phyloP scores from a whole-genome alignment of 2,797 vertebrate genomes.

The Megaceryle alcyon region DNA sequence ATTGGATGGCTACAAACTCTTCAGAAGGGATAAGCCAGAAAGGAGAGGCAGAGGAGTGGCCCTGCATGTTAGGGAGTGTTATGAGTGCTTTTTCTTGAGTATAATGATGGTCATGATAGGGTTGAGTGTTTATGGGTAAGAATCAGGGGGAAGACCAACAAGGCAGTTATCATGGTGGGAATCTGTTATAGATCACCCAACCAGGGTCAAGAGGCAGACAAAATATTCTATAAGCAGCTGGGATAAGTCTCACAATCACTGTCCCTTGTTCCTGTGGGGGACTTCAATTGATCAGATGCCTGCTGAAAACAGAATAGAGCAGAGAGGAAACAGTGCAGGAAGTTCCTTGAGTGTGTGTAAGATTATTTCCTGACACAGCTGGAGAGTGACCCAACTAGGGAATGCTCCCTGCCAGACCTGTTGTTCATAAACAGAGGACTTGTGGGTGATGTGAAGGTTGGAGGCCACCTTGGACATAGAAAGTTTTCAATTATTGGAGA shows the following conservation, averaged over 20 bases:
- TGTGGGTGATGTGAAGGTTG: background rate
- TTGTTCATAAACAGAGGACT: background rate
- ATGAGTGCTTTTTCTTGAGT: background rate
- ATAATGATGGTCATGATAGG: background rate
- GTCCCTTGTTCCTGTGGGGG: background rate
- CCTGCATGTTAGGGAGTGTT: background rate
- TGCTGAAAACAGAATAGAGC: no score
- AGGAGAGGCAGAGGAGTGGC: background rate
- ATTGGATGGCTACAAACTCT: background rate
- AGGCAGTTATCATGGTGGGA: background rate
- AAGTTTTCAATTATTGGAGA: background rate
- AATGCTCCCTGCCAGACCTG: background rate
- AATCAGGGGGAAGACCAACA: background rate
- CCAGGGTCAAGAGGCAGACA: background rate
- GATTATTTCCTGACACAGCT: no score
- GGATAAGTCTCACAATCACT: background rate
- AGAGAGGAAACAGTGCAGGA: no score
- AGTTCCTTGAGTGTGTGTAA: no score
- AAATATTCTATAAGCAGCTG: background rate
- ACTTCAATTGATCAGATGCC: background rate
- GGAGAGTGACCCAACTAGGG: background rate
- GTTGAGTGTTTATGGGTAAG: background rate
- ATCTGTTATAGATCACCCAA: background rate
- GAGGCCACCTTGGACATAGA: background rate
- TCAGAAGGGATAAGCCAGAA: background rate